Evolutionary conservation across 2,888 invertebrate genomes (phyloP), one percentile per base, ranked within the genome.

Genomic region (Lapara coniferarum): DNA sequence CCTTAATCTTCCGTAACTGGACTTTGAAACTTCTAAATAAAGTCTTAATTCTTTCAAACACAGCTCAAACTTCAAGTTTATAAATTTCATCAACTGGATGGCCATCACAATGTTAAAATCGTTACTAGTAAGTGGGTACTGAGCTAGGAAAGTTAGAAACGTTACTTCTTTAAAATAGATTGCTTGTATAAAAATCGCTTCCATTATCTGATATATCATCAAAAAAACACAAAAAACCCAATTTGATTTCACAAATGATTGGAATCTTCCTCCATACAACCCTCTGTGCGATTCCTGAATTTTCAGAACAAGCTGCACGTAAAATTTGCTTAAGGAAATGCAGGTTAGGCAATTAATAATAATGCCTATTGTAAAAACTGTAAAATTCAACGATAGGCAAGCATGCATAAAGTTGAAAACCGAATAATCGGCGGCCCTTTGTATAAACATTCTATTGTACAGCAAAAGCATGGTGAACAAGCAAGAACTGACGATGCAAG

Each of bases 251-350:
- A 68, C 53, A 0, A 16, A 10, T 0, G 68, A 66, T 7, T 57
- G 58, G 19, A n/a, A n/a, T 14, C 37, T 8, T n/a, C 25, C n/a
- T 19, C 70, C 30, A 2, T 67, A 14, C 8, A 77, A 46, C 10
- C 52, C 56, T 25, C 70, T 72, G 19, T 71, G 71, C 10, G 74
- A 19, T 12, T 68, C 53, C 70, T 77, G 77, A 57, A 77, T 69
- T 2, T 16, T 70, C 8, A 75, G 49, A 13, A 78, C 67, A 0
- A 77, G 68, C 2, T n/a, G 13, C 0, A 77, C 63, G 46, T 70
- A 71, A 0, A 59, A 37, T 5, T 71, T 69, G 1, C 68, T 69
- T 13, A 73, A 10, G 6, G 66, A 0, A 0, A 70, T n/a, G 19
- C 37, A 25, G 0, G 51, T 30, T 19, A 68, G 2, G 25, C 44